Conservation (phyloP, 2,888 invertebrate genomes). For the Latrodectus hesperus region DNA sequence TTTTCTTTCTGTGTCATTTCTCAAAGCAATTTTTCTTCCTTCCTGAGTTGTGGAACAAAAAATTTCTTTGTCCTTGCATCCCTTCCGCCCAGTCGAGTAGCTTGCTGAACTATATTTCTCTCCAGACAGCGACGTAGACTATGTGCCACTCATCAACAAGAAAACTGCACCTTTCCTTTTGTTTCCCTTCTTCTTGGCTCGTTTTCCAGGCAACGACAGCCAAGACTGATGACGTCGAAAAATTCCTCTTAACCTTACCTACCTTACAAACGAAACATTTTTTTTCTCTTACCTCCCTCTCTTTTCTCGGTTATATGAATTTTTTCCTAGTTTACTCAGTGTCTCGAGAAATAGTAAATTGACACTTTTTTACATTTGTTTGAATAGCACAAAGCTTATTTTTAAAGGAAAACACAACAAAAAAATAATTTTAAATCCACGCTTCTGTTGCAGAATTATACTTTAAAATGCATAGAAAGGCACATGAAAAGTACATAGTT, state of each 20-base stretch:
- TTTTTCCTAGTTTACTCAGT: background rate
- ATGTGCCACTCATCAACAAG: background rate
- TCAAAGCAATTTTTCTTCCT: background rate
- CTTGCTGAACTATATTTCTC: background rate
- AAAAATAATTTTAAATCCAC: too few relatives aligned
- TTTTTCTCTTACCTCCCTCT: background rate
- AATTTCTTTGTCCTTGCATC: too few relatives aligned
- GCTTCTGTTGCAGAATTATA: too few relatives aligned
- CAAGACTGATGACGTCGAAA: conserved; percentile 16
- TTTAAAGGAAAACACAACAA: too few relatives aligned
- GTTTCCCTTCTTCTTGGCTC: conserved; percentile 1
- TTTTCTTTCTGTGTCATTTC: conserved; percentile 1
- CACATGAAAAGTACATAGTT: too few relatives aligned
- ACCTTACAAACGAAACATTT: background rate
- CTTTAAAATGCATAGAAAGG: too few relatives aligned
- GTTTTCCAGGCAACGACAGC: conserved; percentile 14
- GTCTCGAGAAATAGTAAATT: too few relatives aligned
- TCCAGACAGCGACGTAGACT: conserved; percentile 5
- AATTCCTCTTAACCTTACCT: conserved; percentile 1
- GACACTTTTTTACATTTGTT: too few relatives aligned
- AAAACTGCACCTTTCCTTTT: conserved; percentile 2
- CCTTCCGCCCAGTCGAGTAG: background rate
- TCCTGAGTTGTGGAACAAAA: background rate
- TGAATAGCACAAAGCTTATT: too few relatives aligned
- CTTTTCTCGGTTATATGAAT: background rate